Conservation (phyloP, 92 coral and sea anemone species). For the Parazoanthus swiftii region DNA sequence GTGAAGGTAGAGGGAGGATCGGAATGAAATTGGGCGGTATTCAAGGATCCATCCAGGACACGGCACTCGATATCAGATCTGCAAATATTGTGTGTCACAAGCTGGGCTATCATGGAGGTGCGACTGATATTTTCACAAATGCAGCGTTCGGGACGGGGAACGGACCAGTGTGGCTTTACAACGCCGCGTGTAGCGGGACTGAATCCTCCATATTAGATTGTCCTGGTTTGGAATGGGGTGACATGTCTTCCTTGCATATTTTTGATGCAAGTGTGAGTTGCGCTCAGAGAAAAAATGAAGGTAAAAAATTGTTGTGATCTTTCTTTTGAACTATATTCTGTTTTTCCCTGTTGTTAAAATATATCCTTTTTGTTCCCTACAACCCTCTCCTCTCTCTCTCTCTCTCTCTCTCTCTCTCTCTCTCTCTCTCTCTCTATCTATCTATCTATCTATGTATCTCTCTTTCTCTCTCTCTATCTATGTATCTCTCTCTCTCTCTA, state of each 20-base stretch:
- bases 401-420: no score
- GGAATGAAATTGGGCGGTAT: slow-evolving; percentile 6
- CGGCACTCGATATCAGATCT: slow-evolving; percentile 21
- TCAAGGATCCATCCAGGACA: slow-evolving; percentile 17
- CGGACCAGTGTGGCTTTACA: slow-evolving; percentile 20
- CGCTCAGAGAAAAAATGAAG: neutral
- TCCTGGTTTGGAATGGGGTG: slow-evolving; percentile 24
- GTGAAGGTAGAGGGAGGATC: neutral
- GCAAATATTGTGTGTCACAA: slow-evolving; percentile 16
- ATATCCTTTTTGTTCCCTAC: no score
- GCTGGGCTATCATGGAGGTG: slow-evolving; percentile 9
- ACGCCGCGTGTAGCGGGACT: slow-evolving; percentile 2
- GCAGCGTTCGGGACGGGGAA: neutral
- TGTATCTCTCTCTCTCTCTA: no score
- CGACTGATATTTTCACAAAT: neutral
- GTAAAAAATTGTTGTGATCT: neutral
- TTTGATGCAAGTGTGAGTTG: neutral
- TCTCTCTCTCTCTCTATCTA: no score
- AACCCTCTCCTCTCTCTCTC: no score
- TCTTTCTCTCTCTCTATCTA: no score
- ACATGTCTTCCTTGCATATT: neutral
- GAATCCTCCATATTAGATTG: slow-evolving; percentile 18
- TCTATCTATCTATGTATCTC: no score
- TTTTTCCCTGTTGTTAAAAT: no score
- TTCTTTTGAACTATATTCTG: neutral